Evolutionary conservation across 2,797 vertebrate genomes (phyloP).

Genomic region (Tangara arthus): DNA sequence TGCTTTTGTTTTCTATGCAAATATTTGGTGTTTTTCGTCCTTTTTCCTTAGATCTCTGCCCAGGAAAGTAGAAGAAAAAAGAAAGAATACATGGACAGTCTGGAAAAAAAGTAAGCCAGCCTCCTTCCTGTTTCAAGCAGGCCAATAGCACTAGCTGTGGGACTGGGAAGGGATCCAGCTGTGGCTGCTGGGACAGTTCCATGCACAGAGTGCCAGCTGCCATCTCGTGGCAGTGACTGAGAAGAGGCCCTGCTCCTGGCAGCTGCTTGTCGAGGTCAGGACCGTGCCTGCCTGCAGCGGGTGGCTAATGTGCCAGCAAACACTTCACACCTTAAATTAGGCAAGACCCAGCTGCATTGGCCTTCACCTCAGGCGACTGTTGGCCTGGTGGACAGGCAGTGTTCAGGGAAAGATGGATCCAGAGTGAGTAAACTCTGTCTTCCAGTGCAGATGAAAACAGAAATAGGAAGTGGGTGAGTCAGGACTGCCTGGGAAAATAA

Average conservation of each 20-base stretch:
- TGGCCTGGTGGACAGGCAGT: background rate
- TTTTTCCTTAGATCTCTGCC: conserved; percentile 88
- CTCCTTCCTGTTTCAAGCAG: background rate
- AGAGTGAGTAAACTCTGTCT: background rate
- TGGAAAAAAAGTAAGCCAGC: conserved; percentile 94
- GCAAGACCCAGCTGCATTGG: background rate
- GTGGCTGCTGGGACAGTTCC: background rate
- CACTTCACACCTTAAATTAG: background rate
- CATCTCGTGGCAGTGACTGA: conserved; percentile 69
- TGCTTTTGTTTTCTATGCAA: background rate
- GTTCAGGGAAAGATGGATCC: background rate
- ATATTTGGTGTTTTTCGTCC: background rate
- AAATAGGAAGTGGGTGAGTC: conserved; percentile 5
- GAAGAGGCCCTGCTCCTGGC: background rate
- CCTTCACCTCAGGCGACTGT: rapidly evolving
- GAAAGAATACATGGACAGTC: conserved; percentile 98
- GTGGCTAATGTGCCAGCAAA: rapidly evolving
- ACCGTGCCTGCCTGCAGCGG: background rate
- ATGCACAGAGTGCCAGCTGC: conserved; percentile 58
- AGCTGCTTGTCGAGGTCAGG: background rate
- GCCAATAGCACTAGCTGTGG: background rate
- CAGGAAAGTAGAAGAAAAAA: conserved; percentile 99
- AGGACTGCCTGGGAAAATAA: conserved; percentile 7
- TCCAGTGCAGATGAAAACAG: background rate
- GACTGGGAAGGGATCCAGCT: background rate